Evolutionary conservation across 2,113 vertebrate genomes (phyloP).

Genomic region (Thamnophis sirtalis): DNA sequence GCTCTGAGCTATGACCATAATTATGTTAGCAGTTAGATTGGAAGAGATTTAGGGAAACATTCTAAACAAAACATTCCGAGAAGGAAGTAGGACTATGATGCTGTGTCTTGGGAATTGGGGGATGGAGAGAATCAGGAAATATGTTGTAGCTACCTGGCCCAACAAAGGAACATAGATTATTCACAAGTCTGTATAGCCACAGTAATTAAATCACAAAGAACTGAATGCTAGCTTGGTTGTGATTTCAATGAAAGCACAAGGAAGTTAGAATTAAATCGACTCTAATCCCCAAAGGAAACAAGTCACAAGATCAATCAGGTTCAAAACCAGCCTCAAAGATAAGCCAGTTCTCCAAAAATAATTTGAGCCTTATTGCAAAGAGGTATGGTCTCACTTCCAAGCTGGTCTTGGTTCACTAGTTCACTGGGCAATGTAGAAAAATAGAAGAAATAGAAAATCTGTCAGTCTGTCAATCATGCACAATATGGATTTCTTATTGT

Average conservation of each 20-base stretch:
- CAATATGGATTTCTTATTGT: neutral
- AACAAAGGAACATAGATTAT: neutral
- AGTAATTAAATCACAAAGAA: neutral
- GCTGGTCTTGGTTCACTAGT: neutral
- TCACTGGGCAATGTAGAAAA: neutral
- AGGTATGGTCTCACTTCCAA: neutral
- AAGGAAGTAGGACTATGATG: neutral
- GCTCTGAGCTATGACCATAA: neutral
- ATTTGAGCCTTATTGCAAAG: neutral
- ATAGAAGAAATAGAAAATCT: neutral
- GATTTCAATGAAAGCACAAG: neutral
- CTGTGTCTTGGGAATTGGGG: neutral
- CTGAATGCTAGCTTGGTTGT: neutral
- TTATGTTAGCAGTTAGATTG: neutral
- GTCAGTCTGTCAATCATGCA: neutral
- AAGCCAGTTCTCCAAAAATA: neutral
- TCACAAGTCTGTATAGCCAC: neutral
- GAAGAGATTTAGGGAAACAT: neutral
- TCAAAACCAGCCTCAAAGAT: neutral
- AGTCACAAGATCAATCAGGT: neutral
- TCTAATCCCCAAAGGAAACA: neutral
- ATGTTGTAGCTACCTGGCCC: neutral
- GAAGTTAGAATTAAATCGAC: neutral
- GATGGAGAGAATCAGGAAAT: neutral
- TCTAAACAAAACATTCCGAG: neutral